A percentile compares a stretch with the other conserved stretches of the same genome.
phyloP scores from a whole-genome alignment of 2,797 vertebrate genomes.

The Pagetopsis macropterus region DNA sequence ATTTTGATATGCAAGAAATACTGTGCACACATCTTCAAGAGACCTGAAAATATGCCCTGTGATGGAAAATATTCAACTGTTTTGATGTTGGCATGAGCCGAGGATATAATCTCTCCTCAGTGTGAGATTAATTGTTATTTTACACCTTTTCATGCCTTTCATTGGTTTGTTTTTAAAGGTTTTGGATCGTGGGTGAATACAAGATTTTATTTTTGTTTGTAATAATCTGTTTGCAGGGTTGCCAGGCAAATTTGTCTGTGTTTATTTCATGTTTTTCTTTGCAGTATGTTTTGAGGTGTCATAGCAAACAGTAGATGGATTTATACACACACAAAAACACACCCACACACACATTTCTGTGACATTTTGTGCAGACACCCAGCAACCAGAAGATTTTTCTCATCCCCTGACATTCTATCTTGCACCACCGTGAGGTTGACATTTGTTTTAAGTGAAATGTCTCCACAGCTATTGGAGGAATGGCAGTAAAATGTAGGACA shows the following conservation, averaged over 20 bases:
- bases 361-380: neutral
- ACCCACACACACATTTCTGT: neutral
- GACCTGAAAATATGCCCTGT: conserved; percentile 51
- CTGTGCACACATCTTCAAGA: conserved; percentile 50
- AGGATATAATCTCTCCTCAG: conserved; percentile 51
- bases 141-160: conserved; percentile 29
- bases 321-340: no score
- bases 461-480: neutral
- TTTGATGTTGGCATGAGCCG: conserved; percentile 42
- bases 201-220: conserved; percentile 38
- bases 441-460: neutral
- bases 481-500: neutral
- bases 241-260: conserved; percentile 42
- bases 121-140: conserved; percentile 31
- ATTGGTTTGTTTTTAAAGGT: conserved; percentile 29
- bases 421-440: neutral
- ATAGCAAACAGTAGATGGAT: conserved; percentile 1
- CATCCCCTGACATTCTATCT: neutral
- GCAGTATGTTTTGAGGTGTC: conserved; percentile 13
- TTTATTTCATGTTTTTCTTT: conserved; percentile 34
- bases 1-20: conserved; percentile 69
- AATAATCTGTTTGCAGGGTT: conserved; percentile 53
- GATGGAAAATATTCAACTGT: conserved; percentile 7
- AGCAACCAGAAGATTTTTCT: neutral
- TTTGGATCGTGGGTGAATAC: conserved; percentile 6